Base-by-base conservation (phyloP, 2,797 vertebrate species). In the Xyrichtys novacula region DNA sequence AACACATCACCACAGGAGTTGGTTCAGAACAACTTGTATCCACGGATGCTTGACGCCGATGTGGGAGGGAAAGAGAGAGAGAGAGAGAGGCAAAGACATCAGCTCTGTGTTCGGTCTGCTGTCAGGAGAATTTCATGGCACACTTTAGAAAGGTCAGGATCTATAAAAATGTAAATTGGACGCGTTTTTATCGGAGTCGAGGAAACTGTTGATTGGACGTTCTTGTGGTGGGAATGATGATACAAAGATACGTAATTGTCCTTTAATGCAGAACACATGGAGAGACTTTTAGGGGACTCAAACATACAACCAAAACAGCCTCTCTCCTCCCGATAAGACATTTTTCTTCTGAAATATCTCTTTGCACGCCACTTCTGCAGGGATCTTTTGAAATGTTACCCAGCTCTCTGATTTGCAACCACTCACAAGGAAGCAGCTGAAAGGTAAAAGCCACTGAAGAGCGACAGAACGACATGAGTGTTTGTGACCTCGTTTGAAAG, bases 81-180 rank as follows among this genome's bases (percentile, higher is more conserved):
- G 46, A 7, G 47, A 38, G 50, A 69, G 40, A 55, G 53, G 62
- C 57, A 53, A 39, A 55, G 19, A 65, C 15, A 43, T 44, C 26
- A 15, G 39, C 23, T 64, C 6, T 38, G 44, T 50, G 70, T 67
- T 50, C 62, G 40, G 12, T 81, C 19, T 34, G 52, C 73, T 43
- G 71, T 80, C 65, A 66, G 62, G 29, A 72, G 36, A 74, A 80
- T 81, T 83, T 73, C 58, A 73, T 48, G 72, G 43, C 76, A 80
- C 42, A 80, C 34, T 25, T 74, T 11, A 70, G 29, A 74, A 78
- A 77, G 61, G 65, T 71, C 67, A 71, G n/a, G 1, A 76, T 50
- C 29, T 39, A 36, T 31, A 61, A 76, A 57, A 61, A 67, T 65
- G 36, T 19, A 74, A 76, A 78, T 64, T 2, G 36, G 54, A 36